Conservation (phyloP, 2,797 vertebrate species). For the Sebastiscus albofasciatus region DNA sequence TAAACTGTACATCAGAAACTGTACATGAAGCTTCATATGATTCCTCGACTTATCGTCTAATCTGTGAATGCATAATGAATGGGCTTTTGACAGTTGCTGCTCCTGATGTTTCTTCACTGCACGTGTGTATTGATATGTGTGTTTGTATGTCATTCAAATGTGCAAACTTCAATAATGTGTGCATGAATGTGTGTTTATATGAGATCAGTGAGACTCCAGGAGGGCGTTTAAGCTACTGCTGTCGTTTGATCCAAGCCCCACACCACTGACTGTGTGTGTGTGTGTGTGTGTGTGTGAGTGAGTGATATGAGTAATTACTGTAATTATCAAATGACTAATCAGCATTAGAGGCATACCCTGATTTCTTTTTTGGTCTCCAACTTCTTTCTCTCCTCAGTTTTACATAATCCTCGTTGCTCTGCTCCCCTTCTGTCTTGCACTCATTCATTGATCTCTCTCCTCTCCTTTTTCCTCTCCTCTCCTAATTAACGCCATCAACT, state of each 20-base stretch:
- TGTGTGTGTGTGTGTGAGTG: background rate
- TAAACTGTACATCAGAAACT: background rate
- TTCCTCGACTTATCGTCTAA: background rate
- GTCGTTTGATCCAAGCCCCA: conserved; percentile 27
- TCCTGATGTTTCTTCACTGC: background rate
- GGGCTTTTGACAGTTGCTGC: background rate
- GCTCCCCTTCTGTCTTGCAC: background rate
- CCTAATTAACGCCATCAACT: background rate
- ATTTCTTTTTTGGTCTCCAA: conserved; percentile 40
- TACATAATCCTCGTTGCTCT: conserved; percentile 14
- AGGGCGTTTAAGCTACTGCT: conserved; percentile 32
- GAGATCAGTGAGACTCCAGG: conserved; percentile 19
- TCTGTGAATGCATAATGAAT: background rate
- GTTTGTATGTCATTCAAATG: background rate
- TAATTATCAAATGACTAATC: conserved; percentile 69
- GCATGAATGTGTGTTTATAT: background rate
- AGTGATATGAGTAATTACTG: conserved; percentile 43
- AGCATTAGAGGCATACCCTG: conserved; percentile 40
- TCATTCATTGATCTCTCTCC: conserved; percentile 1
- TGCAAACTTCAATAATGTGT: conserved; percentile 1
- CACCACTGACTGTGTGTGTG: background rate
- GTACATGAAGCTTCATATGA: background rate
- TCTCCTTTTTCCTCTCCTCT: background rate
- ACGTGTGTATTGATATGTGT: background rate
- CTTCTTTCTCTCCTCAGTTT: conserved; percentile 31